Evolutionary conservation across 2,113 vertebrate genomes (phyloP).

Genomic region (Cyprinodon variegatus): DNA sequence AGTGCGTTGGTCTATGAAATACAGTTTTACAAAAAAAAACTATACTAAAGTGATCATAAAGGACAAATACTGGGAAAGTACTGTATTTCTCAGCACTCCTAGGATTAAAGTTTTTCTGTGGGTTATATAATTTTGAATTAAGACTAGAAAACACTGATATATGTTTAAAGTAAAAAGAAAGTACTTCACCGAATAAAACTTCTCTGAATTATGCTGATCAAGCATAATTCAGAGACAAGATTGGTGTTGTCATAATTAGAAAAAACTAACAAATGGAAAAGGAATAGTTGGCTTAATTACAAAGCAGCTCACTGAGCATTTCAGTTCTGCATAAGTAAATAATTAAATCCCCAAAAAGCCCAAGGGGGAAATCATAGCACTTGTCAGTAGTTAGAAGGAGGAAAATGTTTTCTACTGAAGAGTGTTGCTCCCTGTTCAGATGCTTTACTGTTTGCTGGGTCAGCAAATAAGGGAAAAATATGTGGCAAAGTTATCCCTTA

Average conservation of each 20-base stretch:
- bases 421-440: constrained; percentile 29
- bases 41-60: too few relatives aligned
- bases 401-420: constrained; percentile 20
- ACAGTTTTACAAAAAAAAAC: not conserved
- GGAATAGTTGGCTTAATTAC: constrained; percentile 15
- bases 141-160: not conserved
- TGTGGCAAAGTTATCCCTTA: constrained; percentile 45
- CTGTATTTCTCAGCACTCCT: too few relatives aligned
- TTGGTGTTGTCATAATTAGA: constrained; percentile 34
- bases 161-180: constrained; percentile 17
- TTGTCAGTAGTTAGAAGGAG: constrained; percentile 36
- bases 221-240: constrained; percentile 19
- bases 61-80: too few relatives aligned
- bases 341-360: constrained; percentile 43
- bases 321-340: constrained; percentile 40
- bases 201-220: constrained; percentile 28
- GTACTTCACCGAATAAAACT: constrained; percentile 24
- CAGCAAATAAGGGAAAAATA: constrained; percentile 58
- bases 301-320: constrained; percentile 14
- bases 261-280: constrained; percentile 23
- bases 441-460: constrained; percentile 42
- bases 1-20: not conserved
- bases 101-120: too few relatives aligned
- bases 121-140: not conserved
- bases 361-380: constrained; percentile 22